phyloP scores from a whole-genome alignment of 2,888 invertebrate species.

The Noctua comes region DNA sequence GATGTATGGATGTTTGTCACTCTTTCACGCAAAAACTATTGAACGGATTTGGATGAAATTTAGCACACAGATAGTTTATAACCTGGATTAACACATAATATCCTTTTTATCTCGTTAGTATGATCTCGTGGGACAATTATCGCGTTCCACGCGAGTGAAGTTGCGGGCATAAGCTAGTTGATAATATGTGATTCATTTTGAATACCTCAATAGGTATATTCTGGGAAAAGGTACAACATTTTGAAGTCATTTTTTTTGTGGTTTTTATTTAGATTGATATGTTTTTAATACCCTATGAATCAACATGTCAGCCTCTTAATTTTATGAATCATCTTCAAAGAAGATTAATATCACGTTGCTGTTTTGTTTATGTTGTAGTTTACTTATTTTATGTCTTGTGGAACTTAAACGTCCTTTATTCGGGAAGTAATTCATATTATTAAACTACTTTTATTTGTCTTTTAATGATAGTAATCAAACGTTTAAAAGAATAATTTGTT shows the following conservation, averaged over 20 bases:
- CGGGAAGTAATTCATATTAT: background rate
- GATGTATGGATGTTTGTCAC: no score
- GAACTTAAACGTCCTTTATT: no score
- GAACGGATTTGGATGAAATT: no score
- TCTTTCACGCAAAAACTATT: no score
- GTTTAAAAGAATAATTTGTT: background rate
- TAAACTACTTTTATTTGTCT: no score
- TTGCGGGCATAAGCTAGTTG: no score
- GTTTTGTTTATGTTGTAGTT: conserved; percentile 20
- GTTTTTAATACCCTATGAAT: conserved; percentile 52
- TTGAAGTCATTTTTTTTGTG: background rate
- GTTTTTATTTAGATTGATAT: conserved; percentile 28
- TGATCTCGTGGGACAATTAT: no score
- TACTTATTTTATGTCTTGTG: background rate
- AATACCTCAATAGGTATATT: conserved; percentile 8
- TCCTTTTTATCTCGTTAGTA: no score
- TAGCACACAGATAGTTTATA: no score
- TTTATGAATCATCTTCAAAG: conserved; percentile 28
- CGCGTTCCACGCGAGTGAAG: no score
- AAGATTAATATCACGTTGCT: background rate
- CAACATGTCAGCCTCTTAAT: conserved; percentile 29
- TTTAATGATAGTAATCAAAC: no score
- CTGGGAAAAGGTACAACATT: background rate
- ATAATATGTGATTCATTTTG: conserved; percentile 21
- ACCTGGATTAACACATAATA: no score